Conservation (phyloP, 2,797 vertebrate genomes). For the Lemur catta region DNA sequence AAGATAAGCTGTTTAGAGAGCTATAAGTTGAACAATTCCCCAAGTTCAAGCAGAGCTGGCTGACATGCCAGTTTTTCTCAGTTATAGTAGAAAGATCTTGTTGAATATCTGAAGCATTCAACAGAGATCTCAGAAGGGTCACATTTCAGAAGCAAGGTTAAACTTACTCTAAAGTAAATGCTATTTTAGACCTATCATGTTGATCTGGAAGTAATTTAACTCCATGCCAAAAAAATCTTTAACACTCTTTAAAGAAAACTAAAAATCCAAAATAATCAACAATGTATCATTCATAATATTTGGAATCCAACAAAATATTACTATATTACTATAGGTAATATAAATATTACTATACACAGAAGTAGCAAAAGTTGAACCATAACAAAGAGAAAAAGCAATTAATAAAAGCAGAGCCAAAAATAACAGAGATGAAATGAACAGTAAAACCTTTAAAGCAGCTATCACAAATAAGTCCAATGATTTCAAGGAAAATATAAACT, state of each 20-base stretch:
- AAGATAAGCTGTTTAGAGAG: not conserved
- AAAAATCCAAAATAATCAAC: not conserved
- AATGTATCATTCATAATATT: not conserved
- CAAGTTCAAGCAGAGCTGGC: not conserved
- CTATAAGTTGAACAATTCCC: not conserved
- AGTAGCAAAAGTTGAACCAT: not conserved
- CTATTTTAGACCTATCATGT: not conserved
- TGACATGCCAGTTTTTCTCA: not conserved
- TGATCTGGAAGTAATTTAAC: not conserved
- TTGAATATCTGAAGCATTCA: not conserved
- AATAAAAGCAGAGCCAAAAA: not conserved
- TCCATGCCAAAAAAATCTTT: not conserved
- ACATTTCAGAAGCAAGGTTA: not conserved
- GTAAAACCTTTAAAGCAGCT: not conserved
- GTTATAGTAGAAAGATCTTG: not conserved
- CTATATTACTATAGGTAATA: not conserved
- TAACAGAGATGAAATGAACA: not conserved
- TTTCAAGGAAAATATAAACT: not conserved
- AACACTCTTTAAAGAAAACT: not conserved
- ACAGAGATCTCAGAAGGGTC: not conserved
- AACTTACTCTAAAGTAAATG: not conserved
- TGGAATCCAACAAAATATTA: not conserved
- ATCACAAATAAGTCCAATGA: not conserved
- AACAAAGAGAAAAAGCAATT: not conserved
- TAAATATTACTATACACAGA: not conserved